Evolutionary conservation across 1,140 invertebrate genomes (phyloP).

Genomic region (Rhizoglyphus robini): DNA sequence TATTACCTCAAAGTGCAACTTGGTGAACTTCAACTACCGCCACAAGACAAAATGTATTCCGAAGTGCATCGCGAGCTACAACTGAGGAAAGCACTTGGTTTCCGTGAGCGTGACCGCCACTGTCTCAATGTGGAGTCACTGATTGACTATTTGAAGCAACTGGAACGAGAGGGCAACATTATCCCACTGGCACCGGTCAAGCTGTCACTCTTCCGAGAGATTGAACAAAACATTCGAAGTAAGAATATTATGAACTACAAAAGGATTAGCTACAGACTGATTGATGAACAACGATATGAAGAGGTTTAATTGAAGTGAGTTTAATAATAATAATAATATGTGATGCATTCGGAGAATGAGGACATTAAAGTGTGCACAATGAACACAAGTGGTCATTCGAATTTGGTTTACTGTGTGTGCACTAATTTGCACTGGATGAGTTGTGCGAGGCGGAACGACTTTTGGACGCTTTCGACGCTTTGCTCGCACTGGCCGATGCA

Average conservation of each 20-base stretch:
- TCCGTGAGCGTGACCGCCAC: background rate
- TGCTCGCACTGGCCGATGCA: no score
- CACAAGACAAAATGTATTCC: slow-evolving; percentile 46
- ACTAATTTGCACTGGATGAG: no score
- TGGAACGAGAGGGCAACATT: background rate
- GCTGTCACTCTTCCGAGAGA: background rate
- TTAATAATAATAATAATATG: no score
- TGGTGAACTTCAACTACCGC: slow-evolving; percentile 47
- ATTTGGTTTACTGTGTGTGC: no score
- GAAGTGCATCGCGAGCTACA: slow-evolving; percentile 48
- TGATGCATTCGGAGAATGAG: no score
- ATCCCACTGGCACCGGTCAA: background rate
- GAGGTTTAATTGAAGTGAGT: no score
- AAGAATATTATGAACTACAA: background rate
- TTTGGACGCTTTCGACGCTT: no score
- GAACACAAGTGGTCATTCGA: no score
- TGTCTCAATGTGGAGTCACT: background rate
- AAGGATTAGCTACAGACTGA: background rate
- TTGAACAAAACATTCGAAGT: background rate
- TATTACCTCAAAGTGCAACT: slow-evolving; percentile 52
- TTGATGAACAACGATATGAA: background rate
- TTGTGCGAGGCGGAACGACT: no score
- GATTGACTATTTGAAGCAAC: background rate
- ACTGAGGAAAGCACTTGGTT: slow-evolving; percentile 29
- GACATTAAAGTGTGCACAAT: no score